These are phyloP conservation scores for Rhabdophis nuchalis DNA, from an alignment of 2,797 vertebrate genomes.

Conservation along the genomic window DNA sequence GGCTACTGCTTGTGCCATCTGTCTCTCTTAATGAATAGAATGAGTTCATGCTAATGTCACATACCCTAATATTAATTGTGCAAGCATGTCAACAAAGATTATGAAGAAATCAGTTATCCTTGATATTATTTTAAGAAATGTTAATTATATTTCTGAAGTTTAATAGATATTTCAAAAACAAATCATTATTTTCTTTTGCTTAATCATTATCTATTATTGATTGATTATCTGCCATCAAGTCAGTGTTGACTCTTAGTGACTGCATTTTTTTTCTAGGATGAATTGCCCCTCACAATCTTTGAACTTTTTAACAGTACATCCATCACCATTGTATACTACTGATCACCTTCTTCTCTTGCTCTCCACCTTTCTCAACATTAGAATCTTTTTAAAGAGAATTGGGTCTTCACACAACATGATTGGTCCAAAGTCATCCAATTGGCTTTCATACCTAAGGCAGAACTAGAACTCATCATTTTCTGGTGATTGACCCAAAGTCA, in stretches of 20 bases:
- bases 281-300: not conserved
- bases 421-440: no score
- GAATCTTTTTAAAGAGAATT: not conserved
- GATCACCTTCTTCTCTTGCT: not conserved
- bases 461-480: no score
- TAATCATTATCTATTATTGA: not conserved
- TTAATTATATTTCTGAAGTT: not conserved
- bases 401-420: not conserved
- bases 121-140: not conserved
- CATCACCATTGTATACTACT: not conserved
- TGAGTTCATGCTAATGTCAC: constrained; percentile 6
- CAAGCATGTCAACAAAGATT: constrained; percentile 1
- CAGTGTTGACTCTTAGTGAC: not conserved
- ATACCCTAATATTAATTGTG: not conserved
- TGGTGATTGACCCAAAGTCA: no score
- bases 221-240: not conserved
- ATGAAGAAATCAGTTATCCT: not conserved
- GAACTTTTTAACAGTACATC: not conserved
- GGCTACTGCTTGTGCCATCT: not conserved
- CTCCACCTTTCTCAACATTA: not conserved
- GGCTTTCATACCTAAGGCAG: no score
- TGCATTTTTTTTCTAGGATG: not conserved
- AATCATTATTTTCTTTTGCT: not conserved
- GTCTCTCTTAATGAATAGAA: constrained; percentile 2
- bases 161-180: not conserved